Evolutionary conservation across 2,888 invertebrate species (phyloP).

Genomic region (Rugalucina vietnamica): DNA sequence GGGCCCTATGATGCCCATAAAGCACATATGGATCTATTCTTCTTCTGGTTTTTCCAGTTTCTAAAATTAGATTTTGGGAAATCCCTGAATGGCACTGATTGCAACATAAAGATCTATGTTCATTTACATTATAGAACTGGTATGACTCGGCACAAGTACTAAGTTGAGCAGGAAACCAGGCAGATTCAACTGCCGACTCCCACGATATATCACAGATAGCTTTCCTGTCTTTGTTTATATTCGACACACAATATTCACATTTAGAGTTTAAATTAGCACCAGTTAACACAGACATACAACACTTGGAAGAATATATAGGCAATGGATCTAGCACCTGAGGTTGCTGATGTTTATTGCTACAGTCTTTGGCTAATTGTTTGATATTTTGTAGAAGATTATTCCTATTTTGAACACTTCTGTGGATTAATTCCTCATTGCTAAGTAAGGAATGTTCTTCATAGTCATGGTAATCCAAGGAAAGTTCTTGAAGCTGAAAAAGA

Average conservation of each 20-base stretch:
- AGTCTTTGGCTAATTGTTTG: neutral
- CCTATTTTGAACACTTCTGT: neutral
- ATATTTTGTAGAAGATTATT: neutral
- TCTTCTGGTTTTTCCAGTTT: constrained; percentile 51
- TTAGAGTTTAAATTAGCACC: constrained; percentile 45
- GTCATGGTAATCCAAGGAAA: neutral
- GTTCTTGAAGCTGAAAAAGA: constrained; percentile 6
- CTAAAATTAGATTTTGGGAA: constrained; percentile 43
- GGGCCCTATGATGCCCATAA: constrained; percentile 60
- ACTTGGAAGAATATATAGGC: constrained; percentile 51
- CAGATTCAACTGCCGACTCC: constrained; percentile 30
- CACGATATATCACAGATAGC: constrained; percentile 56
- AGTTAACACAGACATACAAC: constrained; percentile 65
- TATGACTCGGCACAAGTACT: constrained; percentile 69
- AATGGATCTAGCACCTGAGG: neutral
- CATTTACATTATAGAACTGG: constrained; percentile 72
- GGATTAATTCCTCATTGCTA: neutral
- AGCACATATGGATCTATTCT: constrained; percentile 70
- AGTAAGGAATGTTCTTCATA: neutral
- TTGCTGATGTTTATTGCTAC: neutral
- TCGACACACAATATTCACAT: constrained; percentile 71
- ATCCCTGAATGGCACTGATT: constrained; percentile 52
- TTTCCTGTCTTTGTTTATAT: constrained; percentile 27
- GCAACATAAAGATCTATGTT: constrained; percentile 73
- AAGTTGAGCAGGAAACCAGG: constrained; percentile 42